Evolutionary conservation across 1,140 invertebrate species (phyloP), one percentile per base, ranked within the genome.

Genomic region (Cotesia chilonis): DNA sequence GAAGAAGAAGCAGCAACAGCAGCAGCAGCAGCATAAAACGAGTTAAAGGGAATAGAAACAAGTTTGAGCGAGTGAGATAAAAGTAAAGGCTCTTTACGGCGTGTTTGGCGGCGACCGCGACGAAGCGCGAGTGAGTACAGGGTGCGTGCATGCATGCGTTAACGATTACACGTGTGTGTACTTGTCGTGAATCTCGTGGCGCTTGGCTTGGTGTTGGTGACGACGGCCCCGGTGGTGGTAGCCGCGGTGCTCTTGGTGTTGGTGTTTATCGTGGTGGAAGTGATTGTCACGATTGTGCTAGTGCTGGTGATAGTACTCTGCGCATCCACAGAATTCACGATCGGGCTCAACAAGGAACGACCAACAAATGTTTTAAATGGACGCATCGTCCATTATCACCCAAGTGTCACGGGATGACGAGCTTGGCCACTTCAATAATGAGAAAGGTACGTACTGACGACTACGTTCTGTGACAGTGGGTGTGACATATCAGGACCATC

Each of bases 351-450:
- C 28, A 55, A 68, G 79, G 74, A 79, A 83, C 79, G 78, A 80
- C 68, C 81, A 90, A 87, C 91, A 89, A 91, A 92, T 92, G 91
- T 91, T 92, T 76, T 94, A 92, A 93, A 97, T 97, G 95, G 96
- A 97, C 94, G 94, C 94, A 92, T 94, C 95, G 93, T 97, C 95
- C 92, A 97, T 98, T 91, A 97, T 97, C 89, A 96, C 95, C 89
- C 95, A 97, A 92, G 95, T 96, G 90, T 95, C 93, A 89, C 92
- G 95, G 89, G 95, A 97, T 93, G 95, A 97, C 91, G 95, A 97
- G 90, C 93, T 86, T 83, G 83, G 84, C 72, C 84, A 94, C 90
- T 92, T 95, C 88, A 95, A 94, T 89, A 95, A 92, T 88, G 94
- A 96, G 88, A 96, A 95, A 95, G 94, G 95, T 96, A 92, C 91